These are phyloP conservation scores for Psix sp. DNA, from an alignment of 1,140 invertebrate species.

Conservation along the genomic window DNA sequence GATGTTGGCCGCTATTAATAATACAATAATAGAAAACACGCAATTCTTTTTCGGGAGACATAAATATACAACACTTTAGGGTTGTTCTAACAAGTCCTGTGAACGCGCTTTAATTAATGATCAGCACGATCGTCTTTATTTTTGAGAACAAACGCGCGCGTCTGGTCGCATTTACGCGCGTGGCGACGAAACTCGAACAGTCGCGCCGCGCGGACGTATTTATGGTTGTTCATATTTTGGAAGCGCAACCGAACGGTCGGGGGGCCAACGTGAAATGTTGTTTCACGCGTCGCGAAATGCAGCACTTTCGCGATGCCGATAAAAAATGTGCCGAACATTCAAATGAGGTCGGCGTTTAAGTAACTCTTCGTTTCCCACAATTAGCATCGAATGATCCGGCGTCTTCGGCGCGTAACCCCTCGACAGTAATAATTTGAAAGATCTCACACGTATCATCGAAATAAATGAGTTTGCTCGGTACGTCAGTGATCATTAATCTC, in stretches of 20 bases:
- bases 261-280: no score
- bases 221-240: no score
- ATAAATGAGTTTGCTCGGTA: conserved; percentile 49
- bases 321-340: no score
- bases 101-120: conserved; percentile 1
- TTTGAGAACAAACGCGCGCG: no score
- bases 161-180: no score
- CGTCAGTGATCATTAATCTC: conserved; percentile 55
- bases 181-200: no score
- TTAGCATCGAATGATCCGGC: conserved; percentile 11
- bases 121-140: background rate
- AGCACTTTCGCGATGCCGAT: no score
- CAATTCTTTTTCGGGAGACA: conserved; percentile 2
- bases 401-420: conserved; percentile 49
- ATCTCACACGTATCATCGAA: conserved; percentile 48
- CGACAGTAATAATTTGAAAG: conserved; percentile 36
- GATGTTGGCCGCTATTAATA: conserved; percentile 13
- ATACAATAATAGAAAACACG: conserved; percentile 2
- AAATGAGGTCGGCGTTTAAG: no score
- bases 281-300: no score
- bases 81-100: background rate
- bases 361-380: conserved; percentile 36
- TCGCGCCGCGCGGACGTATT: no score
- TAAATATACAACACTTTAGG: background rate
- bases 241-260: no score